Percentiles rank a stretch among this genome's conserved stretches.
Evolutionary conservation across 1,140 invertebrate genomes (phyloP).

Genomic region (Drosophila prosaltans): DNA sequence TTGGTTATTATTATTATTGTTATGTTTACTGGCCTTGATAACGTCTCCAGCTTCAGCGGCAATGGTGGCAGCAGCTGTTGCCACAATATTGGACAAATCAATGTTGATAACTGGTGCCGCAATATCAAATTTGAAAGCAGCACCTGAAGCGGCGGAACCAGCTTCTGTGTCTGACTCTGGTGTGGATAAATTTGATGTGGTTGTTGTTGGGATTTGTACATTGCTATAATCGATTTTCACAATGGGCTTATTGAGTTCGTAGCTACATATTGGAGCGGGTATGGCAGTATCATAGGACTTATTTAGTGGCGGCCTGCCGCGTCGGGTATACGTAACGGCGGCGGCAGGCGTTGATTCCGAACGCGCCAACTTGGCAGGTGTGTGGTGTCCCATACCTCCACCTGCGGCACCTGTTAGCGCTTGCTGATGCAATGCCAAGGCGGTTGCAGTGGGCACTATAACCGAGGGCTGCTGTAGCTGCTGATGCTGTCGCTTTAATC

Average conservation of each 20-base stretch:
- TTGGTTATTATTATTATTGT: slow-evolving; percentile 55
- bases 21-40: not conserved
- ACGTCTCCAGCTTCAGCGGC: not conserved
- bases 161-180: slow-evolving; percentile 38
- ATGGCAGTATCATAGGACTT: slow-evolving; percentile 69
- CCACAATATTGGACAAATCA: slow-evolving; percentile 77
- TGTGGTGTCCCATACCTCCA: not conserved
- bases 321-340: slow-evolving; percentile 41
- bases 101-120: slow-evolving; percentile 78
- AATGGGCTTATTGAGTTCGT: slow-evolving; percentile 75
- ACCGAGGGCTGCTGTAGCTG: slow-evolving; percentile 46
- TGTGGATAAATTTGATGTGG: slow-evolving; percentile 26
- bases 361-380: slow-evolving; percentile 66
- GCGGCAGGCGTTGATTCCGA: slow-evolving; percentile 71
- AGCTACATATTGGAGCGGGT: slow-evolving; percentile 76
- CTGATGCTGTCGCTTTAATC: slow-evolving; percentile 48
- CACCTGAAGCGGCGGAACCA: slow-evolving; percentile 13
- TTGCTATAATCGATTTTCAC: slow-evolving; percentile 83
- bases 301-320: slow-evolving; percentile 50
- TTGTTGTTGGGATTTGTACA: slow-evolving; percentile 48
- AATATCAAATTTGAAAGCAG: slow-evolving; percentile 63
- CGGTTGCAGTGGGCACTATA: slow-evolving; percentile 43
- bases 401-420: not conserved
- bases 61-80: slow-evolving; percentile 18
- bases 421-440: slow-evolving; percentile 32